Percentiles rank a stretch among this genome's conserved stretches.
Evolutionary conservation across 1,140 invertebrate species (phyloP).

Genomic region (Drosophila biarmipes): DNA sequence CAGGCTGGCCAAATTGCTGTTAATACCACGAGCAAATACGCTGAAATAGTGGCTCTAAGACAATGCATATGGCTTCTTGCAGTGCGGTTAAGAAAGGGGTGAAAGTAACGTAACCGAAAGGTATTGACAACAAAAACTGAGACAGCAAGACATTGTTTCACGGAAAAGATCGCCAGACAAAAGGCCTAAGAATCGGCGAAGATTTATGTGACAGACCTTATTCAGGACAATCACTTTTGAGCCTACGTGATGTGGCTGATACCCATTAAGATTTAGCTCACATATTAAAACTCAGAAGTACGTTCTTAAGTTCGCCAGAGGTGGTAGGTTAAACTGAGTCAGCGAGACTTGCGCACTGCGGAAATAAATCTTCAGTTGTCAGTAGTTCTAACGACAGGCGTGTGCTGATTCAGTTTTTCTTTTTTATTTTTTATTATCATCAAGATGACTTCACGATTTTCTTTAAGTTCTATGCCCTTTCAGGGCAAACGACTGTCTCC

Average conservation of each 20-base stretch:
- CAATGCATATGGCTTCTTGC: constrained; percentile 70
- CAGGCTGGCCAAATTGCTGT: constrained; percentile 57
- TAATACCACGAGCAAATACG: constrained; percentile 66
- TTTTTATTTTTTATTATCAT: constrained; percentile 8
- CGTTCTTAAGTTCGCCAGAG: constrained; percentile 13
- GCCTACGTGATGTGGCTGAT: constrained; percentile 50
- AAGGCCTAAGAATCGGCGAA: constrained; percentile 6
- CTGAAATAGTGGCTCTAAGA: constrained; percentile 53
- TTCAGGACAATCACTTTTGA: constrained; percentile 36
- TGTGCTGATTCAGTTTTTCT: background rate
- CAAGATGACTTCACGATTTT: constrained; percentile 35
- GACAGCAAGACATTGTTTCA: constrained; percentile 1
- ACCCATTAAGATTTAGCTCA: constrained; percentile 34
- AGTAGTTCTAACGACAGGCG: constrained; percentile 16
- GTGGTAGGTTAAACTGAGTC: constrained; percentile 33
- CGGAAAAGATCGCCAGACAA: background rate
- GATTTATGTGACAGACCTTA: constrained; percentile 55
- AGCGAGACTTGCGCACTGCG: constrained; percentile 23
- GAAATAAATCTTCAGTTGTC: constrained; percentile 53
- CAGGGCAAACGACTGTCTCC: constrained; percentile 26
- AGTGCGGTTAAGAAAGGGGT: constrained; percentile 17
- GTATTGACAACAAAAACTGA: constrained; percentile 20
- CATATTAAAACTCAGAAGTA: constrained; percentile 8
- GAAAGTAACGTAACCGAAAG: constrained; percentile 47
- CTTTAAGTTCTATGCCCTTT: constrained; percentile 40